Conservation (phyloP, 2,888 invertebrate genomes). For the Pilophorus perplexus region DNA sequence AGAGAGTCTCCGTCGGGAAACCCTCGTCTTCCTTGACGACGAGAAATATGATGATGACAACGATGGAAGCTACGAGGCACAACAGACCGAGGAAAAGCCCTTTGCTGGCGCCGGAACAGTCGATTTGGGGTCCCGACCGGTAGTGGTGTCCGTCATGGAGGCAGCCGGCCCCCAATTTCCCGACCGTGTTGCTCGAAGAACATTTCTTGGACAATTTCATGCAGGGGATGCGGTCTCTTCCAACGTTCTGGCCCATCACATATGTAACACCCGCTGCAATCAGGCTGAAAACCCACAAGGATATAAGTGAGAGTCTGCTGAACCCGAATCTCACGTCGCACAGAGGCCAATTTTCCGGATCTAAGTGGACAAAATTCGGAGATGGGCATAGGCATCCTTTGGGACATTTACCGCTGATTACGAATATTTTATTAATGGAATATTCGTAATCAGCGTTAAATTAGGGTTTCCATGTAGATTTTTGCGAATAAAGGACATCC, state of each 20-base stretch:
- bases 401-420: no score
- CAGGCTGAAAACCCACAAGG: slow-evolving; percentile 54
- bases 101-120: slow-evolving; percentile 58
- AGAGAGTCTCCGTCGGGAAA: slow-evolving; percentile 54
- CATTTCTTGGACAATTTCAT: slow-evolving; percentile 46
- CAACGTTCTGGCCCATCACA: slow-evolving; percentile 58
- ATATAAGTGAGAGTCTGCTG: no score
- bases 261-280: slow-evolving; percentile 59
- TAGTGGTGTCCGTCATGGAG: slow-evolving; percentile 44
- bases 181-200: slow-evolving; percentile 48
- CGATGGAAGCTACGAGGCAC: slow-evolving; percentile 57
- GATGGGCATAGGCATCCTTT: no score
- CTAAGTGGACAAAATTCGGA: no score
- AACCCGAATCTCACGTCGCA: no score
- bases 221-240: slow-evolving; percentile 51
- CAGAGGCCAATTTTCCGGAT: no score
- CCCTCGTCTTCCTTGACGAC: slow-evolving; percentile 57
- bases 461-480: no score
- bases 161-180: slow-evolving; percentile 45
- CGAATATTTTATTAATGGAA: no score
- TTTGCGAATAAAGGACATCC: no score
- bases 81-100: slow-evolving; percentile 58
- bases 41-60: slow-evolving; percentile 57
- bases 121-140: slow-evolving; percentile 50
- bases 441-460: no score